Percentiles rank a stretch among this genome's conserved stretches.
These are phyloP conservation scores for Megalops cyprinoides DNA, from an alignment of 2,797 vertebrate species.

Conservation along the genomic window DNA sequence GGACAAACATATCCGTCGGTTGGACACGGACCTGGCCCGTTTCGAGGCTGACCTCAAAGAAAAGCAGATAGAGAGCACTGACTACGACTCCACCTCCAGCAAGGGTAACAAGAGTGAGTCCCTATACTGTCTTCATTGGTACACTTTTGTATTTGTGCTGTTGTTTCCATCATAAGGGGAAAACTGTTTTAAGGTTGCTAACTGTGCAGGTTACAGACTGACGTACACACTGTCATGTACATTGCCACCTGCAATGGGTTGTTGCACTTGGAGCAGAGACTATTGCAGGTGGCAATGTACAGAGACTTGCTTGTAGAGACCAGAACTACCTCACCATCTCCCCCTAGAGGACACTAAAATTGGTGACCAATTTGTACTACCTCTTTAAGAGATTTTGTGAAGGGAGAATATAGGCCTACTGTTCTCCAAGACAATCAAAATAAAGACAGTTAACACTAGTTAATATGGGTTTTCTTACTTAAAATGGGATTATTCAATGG, in stretches of 20 bases:
- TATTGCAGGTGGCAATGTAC: no score
- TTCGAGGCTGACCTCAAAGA: slow-evolving; percentile 97
- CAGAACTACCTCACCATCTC: background rate
- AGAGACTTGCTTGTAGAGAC: background rate
- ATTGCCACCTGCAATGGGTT: background rate
- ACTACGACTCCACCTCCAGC: slow-evolving; percentile 95
- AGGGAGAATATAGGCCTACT: no score
- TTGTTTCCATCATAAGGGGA: background rate
- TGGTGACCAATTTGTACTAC: background rate
- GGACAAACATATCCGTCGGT: slow-evolving; percentile 93
- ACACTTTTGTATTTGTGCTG: background rate
- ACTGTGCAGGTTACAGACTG: background rate
- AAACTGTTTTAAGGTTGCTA: background rate
- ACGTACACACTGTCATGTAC: background rate
- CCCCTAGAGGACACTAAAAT: background rate
- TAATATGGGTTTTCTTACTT: no score
- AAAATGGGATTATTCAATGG: no score
- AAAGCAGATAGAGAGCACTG: slow-evolving; percentile 94
- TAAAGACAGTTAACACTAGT: no score
- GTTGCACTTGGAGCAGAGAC: no score
- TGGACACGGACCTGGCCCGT: slow-evolving; percentile 94
- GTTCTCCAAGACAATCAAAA: no score
- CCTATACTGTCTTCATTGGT: background rate
- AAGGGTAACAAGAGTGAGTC: slow-evolving; percentile 93
- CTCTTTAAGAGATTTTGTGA: no score